phyloP scores from a whole-genome alignment of 2,797 vertebrate species.

The Galagoides demidoff region DNA sequence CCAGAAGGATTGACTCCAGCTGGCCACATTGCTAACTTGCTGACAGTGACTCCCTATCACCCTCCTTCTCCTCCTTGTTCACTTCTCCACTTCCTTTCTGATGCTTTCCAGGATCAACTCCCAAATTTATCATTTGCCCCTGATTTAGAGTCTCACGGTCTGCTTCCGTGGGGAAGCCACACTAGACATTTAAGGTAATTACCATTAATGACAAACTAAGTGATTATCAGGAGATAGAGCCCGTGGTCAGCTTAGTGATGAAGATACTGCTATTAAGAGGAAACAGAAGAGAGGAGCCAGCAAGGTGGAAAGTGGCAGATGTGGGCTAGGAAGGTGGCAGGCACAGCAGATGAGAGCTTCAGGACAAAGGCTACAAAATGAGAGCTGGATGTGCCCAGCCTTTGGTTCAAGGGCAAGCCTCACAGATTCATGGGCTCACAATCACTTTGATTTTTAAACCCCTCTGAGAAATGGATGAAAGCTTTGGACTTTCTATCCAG shows the following conservation, averaged over 20 bases:
- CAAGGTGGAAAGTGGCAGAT: not conserved
- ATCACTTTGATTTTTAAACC: constrained; percentile 47
- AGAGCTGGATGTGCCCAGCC: not conserved
- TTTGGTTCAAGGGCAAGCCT: not conserved
- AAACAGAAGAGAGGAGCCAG: not conserved
- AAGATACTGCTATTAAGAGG: not conserved
- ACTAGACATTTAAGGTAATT: not conserved
- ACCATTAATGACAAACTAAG: not conserved
- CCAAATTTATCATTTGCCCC: not conserved
- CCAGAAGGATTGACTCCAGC: not conserved
- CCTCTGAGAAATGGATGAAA: constrained; percentile 68
- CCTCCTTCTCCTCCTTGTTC: not conserved
- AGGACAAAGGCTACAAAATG: not conserved
- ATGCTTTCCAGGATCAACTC: not conserved
- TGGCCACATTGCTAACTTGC: not conserved
- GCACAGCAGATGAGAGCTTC: not conserved
- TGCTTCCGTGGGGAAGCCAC: constrained; percentile 27
- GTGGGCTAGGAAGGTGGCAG: not conserved
- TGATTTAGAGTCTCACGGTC: not conserved
- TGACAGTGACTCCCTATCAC: not conserved
- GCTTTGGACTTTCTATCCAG: constrained; percentile 50
- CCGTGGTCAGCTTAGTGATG: not conserved
- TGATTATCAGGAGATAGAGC: constrained; percentile 22
- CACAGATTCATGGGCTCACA: constrained; percentile 33
- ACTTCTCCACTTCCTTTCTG: not conserved